These are phyloP conservation scores for Malurus alboscapulatus DNA, from an alignment of 2,113 vertebrate genomes.

Conservation along the genomic window DNA sequence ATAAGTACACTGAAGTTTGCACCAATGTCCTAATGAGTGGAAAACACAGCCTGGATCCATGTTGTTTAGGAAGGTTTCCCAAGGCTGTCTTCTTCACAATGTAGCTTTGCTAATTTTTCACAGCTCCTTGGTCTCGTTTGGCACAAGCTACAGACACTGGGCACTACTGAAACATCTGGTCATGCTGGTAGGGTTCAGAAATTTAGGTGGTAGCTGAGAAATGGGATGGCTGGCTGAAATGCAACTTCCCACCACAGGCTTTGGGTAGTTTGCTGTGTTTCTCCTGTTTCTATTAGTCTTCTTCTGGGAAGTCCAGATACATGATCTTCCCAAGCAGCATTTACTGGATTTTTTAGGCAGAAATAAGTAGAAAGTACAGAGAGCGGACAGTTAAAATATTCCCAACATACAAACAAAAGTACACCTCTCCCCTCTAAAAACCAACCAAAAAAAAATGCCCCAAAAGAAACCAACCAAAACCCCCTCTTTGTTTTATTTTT, in stretches of 20 bases:
- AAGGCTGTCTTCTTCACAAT: not conserved
- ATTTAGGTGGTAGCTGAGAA: not conserved
- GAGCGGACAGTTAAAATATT: not conserved
- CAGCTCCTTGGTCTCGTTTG: not conserved
- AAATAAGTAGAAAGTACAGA: not conserved
- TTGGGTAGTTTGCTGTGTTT: not conserved
- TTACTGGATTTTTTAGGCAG: not conserved
- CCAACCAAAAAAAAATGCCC: not conserved
- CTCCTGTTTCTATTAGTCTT: not conserved
- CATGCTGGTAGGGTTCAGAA: not conserved
- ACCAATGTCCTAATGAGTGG: not conserved
- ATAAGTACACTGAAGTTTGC: not conserved
- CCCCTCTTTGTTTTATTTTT: not conserved
- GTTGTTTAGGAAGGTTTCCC: not conserved
- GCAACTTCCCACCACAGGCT: not conserved
- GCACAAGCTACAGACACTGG: not conserved
- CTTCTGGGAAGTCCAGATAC: not conserved
- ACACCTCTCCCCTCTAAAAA: fast-evolving
- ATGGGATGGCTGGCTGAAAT: not conserved
- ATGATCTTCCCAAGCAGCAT: not conserved
- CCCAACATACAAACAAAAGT: not conserved
- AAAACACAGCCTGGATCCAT: not conserved
- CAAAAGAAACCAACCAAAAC: too few relatives aligned
- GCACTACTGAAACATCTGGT: not conserved
- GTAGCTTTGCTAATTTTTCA: not conserved